These are phyloP conservation scores for Choreutis nemorana DNA, from an alignment of 2,888 invertebrate genomes.

Conservation along the genomic window DNA sequence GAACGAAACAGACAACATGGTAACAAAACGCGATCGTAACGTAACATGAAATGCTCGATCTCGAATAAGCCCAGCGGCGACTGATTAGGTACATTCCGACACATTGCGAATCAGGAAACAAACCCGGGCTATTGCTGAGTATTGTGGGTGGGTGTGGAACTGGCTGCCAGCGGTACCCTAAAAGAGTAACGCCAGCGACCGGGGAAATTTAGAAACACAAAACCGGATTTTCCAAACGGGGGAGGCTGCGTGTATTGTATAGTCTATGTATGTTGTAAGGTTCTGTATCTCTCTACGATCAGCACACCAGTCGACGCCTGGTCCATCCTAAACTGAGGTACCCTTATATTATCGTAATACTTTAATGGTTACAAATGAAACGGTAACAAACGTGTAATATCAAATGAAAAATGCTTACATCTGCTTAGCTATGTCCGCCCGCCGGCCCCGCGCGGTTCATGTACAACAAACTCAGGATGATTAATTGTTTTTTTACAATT, in stretches of 20 bases:
- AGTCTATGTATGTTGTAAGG: conserved; percentile 50
- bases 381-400: conserved; percentile 62
- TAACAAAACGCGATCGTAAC: conserved; percentile 55
- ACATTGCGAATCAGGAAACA: conserved; percentile 43
- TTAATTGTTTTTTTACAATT: conserved; percentile 43
- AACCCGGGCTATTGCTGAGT: conserved; percentile 54
- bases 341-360: conserved; percentile 60
- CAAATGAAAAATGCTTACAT: conserved; percentile 62
- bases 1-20: conserved; percentile 53
- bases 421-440: conserved; percentile 61
- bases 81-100: conserved; percentile 39
- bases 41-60: conserved; percentile 57
- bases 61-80: conserved; percentile 61
- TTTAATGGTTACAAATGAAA: conserved; percentile 63
- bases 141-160: conserved; percentile 24
- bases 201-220: conserved; percentile 38
- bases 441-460: conserved; percentile 38
- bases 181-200: conserved; percentile 17
- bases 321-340: conserved; percentile 65
- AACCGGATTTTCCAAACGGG: conserved; percentile 30
- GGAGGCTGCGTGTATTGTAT: conserved; percentile 46
- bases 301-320: conserved; percentile 64
- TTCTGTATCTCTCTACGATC: conserved; percentile 44
- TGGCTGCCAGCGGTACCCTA: conserved; percentile 16
- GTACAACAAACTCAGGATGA: conserved; percentile 48